Evolutionary conservation across 2,888 invertebrate species (phyloP).

Genomic region (Apantesis nais): DNA sequence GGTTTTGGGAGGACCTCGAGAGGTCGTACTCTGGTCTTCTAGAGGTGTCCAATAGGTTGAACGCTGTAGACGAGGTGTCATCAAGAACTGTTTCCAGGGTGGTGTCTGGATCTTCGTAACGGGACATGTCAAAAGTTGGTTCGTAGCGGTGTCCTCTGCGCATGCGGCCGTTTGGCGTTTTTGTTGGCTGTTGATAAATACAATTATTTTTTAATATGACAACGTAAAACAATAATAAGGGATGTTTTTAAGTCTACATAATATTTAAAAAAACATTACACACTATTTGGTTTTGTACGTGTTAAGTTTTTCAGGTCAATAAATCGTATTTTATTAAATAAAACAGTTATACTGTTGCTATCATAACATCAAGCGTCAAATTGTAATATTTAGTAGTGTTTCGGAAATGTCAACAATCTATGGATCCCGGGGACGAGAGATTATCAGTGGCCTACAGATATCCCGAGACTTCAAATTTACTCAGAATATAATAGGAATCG

Average conservation of each 20-base stretch:
- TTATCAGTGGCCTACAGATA: not conserved
- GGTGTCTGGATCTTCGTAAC: constrained; percentile 59
- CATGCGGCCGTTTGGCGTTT: constrained; percentile 75
- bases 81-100: constrained; percentile 67
- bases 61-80: constrained; percentile 50
- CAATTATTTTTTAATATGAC: not conserved
- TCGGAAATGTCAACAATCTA: not conserved
- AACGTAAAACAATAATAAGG: not conserved
- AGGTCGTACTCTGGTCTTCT: constrained; percentile 58
- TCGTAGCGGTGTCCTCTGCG: constrained; percentile 62
- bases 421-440: not conserved
- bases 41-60: constrained; percentile 69
- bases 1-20: constrained; percentile 42
- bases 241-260: not conserved
- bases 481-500: not conserved
- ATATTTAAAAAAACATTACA: not conserved
- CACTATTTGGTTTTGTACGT: not conserved
- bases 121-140: constrained; percentile 45
- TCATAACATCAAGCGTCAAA: not conserved
- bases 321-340: not conserved
- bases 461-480: not conserved
- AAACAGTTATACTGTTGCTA: not conserved
- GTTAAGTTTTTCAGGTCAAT: not conserved
- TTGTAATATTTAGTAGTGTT: not conserved
- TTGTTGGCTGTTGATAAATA: constrained; percentile 57